A percentile compares a stretch with the other conserved stretches of the same genome.
Evolutionary conservation across 2,113 vertebrate genomes (phyloP).

Genomic region (Shinisaurus crocodilurus): DNA sequence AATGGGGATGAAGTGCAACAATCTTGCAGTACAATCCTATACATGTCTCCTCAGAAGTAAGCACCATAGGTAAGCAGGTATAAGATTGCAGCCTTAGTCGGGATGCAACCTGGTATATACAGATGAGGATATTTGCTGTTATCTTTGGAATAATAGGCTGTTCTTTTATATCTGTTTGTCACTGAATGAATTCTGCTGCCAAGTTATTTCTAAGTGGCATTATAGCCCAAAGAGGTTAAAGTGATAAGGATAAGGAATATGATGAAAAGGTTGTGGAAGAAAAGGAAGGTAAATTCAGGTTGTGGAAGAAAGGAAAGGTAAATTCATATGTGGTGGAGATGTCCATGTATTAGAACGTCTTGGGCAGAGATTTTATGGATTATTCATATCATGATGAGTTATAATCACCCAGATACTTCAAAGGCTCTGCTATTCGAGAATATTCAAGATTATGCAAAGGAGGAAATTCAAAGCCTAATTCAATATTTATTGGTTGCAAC

Average conservation of each 20-base stretch:
- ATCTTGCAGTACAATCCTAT: too few relatives aligned
- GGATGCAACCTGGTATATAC: neutral
- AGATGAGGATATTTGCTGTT: neutral
- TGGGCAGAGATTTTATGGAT: neutral
- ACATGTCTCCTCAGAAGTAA: too few relatives aligned
- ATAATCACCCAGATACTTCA: neutral
- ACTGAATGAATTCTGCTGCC: neutral
- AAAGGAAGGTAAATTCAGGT: neutral
- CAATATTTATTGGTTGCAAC: neutral
- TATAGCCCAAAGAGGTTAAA: neutral
- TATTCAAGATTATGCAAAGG: constrained; percentile 8
- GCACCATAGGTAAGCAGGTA: too few relatives aligned
- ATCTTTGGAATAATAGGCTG: neutral
- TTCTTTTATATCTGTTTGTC: neutral
- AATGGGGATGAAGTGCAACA: too few relatives aligned
- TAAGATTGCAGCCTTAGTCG: neutral
- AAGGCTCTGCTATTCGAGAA: neutral
- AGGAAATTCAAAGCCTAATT: neutral
- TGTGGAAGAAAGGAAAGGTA: neutral
- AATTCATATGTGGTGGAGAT: neutral
- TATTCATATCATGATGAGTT: neutral
- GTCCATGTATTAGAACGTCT: neutral
- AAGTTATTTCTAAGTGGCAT: neutral
- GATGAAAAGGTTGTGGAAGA: neutral
- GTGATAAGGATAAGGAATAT: neutral